A percentile compares a stretch with the other conserved stretches of the same genome.
Conservation (phyloP, 1,140 invertebrate genomes). For the Tetramorium simillimum region DNA sequence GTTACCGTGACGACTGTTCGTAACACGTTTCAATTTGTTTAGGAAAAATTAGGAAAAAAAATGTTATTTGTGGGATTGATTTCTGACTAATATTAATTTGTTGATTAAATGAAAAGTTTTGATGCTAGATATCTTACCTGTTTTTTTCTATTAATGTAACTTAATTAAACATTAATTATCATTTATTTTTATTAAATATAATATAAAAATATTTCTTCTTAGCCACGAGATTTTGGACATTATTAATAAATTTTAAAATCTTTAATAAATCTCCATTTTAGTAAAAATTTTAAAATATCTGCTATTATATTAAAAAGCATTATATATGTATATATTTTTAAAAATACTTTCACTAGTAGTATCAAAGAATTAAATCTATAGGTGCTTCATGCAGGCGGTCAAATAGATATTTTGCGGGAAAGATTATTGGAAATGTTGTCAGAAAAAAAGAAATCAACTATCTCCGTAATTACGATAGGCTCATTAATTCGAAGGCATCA, state of each 20-base stretch:
- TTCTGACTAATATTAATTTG: neutral
- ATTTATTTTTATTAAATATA: neutral
- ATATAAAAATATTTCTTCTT: neutral
- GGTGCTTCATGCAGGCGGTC: constrained; percentile 62
- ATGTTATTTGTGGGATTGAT: neutral
- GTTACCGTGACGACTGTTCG: neutral
- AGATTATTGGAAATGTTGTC: neutral
- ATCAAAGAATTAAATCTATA: constrained; percentile 7
- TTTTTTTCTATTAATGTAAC: neutral
- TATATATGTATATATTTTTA: neutral
- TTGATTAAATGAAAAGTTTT: neutral
- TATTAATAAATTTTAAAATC: neutral
- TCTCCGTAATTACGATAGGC: constrained; percentile 4
- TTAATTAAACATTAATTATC: neutral
- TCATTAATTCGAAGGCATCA: constrained; percentile 49
- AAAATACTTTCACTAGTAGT: neutral
- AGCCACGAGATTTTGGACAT: neutral
- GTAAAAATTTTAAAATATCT: neutral
- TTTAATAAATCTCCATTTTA: neutral
- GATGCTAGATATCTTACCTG: neutral
- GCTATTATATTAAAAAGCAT: too few species aligned
- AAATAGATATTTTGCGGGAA: constrained; percentile 61
- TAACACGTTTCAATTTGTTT: neutral
- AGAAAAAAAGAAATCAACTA: neutral
- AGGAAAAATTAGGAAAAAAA: neutral